Evolutionary conservation across 2,797 vertebrate genomes (phyloP).

Genomic region (Buceros bicornis): DNA sequence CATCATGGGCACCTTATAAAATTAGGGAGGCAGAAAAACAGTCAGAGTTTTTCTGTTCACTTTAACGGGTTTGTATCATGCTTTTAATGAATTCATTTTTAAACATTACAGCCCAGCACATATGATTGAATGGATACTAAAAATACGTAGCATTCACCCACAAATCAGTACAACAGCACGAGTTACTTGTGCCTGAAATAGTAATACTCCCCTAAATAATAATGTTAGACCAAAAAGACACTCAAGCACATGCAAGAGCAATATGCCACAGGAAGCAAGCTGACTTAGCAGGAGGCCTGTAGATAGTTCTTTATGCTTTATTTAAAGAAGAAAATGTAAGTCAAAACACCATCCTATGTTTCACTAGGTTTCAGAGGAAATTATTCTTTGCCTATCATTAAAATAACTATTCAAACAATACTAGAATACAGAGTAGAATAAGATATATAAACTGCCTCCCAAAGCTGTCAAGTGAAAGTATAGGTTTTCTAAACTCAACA

Average conservation of each 20-base stretch:
- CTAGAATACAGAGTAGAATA: not conserved
- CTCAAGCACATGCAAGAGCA: constrained; percentile 34
- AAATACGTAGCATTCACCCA: constrained; percentile 57
- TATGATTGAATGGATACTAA: constrained; percentile 59
- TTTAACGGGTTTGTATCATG: not conserved
- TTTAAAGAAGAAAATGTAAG: not conserved
- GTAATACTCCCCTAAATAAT: constrained; percentile 43
- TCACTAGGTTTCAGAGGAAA: not conserved
- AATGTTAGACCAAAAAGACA: constrained; percentile 38
- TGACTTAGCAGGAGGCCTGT: constrained; percentile 45
- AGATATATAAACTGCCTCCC: constrained; percentile 1
- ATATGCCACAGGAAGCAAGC: constrained; percentile 26
- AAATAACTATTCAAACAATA: not conserved
- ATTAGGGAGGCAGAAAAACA: constrained; percentile 10
- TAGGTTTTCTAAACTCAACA: constrained; percentile 18
- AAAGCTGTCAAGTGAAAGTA: constrained; percentile 38
- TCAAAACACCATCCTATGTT: not conserved
- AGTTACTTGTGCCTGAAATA: constrained; percentile 43
- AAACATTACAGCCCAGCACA: constrained; percentile 29
- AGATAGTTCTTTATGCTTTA: constrained; percentile 32
- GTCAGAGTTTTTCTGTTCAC: not conserved
- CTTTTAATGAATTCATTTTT: constrained; percentile 40
- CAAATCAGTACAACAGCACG: constrained; percentile 54
- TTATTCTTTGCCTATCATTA: not conserved
- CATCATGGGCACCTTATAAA: not conserved